Base-by-base conservation (phyloP, 2,113 vertebrate species). In the Xerus inauris region DNA sequence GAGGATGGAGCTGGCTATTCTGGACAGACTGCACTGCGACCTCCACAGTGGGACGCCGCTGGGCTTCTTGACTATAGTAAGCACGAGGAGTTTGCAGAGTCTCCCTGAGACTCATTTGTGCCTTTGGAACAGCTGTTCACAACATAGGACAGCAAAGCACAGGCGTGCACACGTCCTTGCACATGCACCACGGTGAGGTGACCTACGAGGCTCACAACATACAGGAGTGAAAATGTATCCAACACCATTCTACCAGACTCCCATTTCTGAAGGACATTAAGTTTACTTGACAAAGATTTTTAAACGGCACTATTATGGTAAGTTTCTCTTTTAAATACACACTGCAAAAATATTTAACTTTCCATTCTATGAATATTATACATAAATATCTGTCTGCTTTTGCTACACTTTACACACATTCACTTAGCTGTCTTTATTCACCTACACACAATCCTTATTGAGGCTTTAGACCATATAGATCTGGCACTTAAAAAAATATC, bases 21-120 rank as follows among this genome's bases (percentile, higher is more conserved):
- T 99, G 84, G 98, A 98, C 98, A 99, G 99, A 97, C 99, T 99
- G 98, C 98, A 99, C 88, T 99, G 98, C 99, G 99, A 99, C 97
- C 98, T 99, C 97, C 99, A 99, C 98, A 99, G 97, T 3, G 98
- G 98, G 79, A 99, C 99, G 91, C 98, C 99, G 16, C 98, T 99
- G 96, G 99, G 99, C 98, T 99, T 99, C 98, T 94, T 99, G 98
- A 98, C 99, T 98, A 99, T 98, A 32, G 98, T 99, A 98, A 99
- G 99, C 98, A 89, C 20, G 93, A 0, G 97, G 90, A 3, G 87
- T 97, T 96, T 87, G 93, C 80, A 64, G 82, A 97, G 35, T 75
- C 95, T 82, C 26, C 91, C 75, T 42, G 72, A 89, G 88, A 93
- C 93, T 97, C 90, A 6, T 51, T 51, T 81, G 94, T 95, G 97